phyloP scores from a whole-genome alignment of 2,888 invertebrate genomes.

The Oxycera nigricornis region DNA sequence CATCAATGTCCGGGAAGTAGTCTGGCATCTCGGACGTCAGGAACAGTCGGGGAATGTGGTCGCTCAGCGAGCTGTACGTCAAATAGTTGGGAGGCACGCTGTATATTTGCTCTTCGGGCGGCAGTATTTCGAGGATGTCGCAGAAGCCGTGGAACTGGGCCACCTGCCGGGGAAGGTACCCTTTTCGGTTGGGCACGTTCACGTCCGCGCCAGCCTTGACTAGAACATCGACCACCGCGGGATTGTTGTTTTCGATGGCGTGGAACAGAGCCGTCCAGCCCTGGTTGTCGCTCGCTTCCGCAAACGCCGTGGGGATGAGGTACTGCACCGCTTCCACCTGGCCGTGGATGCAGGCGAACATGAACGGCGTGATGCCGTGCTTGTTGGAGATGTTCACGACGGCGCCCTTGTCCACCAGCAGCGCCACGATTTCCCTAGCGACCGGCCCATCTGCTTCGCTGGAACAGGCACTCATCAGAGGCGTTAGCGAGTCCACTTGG shows the following conservation, averaged over 20 bases:
- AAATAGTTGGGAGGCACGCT: constrained; percentile 56
- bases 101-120: constrained; percentile 51
- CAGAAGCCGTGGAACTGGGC: constrained; percentile 58
- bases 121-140: constrained; percentile 57
- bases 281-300: constrained; percentile 57
- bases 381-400: constrained; percentile 57
- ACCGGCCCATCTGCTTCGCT: constrained; percentile 48
- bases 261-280: constrained; percentile 59
- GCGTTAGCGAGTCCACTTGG: constrained; percentile 55
- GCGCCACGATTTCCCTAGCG: constrained; percentile 52
- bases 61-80: constrained; percentile 55
- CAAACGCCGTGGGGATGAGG: constrained; percentile 54
- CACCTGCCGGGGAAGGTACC: constrained; percentile 57
- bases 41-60: constrained; percentile 59
- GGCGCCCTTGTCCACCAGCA: constrained; percentile 54
- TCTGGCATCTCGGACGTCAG: constrained; percentile 58
- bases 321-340: constrained; percentile 53
- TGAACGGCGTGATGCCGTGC: constrained; percentile 59
- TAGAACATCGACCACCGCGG: constrained; percentile 56
- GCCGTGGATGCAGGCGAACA: constrained; percentile 58
- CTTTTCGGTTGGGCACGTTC: constrained; percentile 54
- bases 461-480: constrained; percentile 57
- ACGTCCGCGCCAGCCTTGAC: constrained; percentile 52
- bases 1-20: constrained; percentile 59
- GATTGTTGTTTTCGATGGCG: constrained; percentile 59